Base-by-base conservation (phyloP, 2,888 invertebrate species). In the Eristalinus aeneus region DNA sequence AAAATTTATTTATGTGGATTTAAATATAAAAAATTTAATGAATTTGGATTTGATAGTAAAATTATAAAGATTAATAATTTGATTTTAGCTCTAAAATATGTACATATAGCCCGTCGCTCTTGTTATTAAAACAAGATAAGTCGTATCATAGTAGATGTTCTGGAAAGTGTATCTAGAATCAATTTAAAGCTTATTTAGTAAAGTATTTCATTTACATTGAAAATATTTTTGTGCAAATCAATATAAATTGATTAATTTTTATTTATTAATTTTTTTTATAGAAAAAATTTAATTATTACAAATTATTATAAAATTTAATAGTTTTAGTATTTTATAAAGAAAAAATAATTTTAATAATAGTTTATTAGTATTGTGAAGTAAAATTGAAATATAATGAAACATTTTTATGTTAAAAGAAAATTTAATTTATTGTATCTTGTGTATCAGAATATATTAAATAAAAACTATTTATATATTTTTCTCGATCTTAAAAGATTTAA, bases 51-150 rank as follows among this genome's bases (percentile, higher is more conserved):
- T 95, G 94, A 94, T 93, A 93, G 94, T 95, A 95, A 95, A 94
- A 93, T 93, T 90, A 89, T 90, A 90, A 85, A 90, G 89, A 90
- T 92, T 90, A 90, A 90, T 93, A 93, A 92, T 93, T 94, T 94
- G 94, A 95, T 94, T 94, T 89, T 91, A 93, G 94, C 94, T 93
- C 94, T 95, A 93, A 94, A 94, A 94, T 94, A 95, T 95, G 95
- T 94, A 96, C 95, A 96, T 94, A 96, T 95, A 94, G 95, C 95
- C 96, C 95, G 95, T 96, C 95, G 93, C 94, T 95, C 95, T 95
- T 94, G 93, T 94, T 93, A 89, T 91, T 93, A 94, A 95, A 90
- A 93, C 94, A 94, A 93, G 95, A 95, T 94, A 96, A 96, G 96
- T 96, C 96, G 96, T 96, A 96, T 96, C 95, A 96, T 94, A 95